Percentiles rank a stretch among this genome's conserved stretches.
Conservation (phyloP, 2,113 vertebrate species). For the Alethe diademata region DNA sequence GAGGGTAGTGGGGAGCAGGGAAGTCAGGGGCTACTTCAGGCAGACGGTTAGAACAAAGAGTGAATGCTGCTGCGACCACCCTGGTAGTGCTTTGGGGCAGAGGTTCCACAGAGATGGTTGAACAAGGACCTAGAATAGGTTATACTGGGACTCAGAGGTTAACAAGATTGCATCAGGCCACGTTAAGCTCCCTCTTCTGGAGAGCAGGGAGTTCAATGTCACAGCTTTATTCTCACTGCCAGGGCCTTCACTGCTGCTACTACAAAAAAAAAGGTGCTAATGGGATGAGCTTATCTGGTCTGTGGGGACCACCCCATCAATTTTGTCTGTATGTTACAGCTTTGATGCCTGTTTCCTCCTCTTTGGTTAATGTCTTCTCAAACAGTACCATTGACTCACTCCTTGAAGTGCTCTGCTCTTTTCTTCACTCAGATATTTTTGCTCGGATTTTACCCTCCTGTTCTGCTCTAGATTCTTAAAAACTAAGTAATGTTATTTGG, state of each 20-base stretch:
- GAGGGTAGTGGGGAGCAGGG: too few relatives aligned
- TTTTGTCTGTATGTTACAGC: not conserved
- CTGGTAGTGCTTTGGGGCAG: not conserved
- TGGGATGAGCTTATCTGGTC: not conserved
- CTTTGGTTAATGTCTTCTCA: not conserved
- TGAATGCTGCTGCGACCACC: fast-evolving
- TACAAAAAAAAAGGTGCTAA: not conserved
- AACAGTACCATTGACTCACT: not conserved
- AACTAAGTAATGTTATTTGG: not conserved
- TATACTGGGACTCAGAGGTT: not conserved
- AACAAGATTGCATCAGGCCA: not conserved
- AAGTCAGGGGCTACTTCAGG: not conserved
- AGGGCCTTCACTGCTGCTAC: not conserved
- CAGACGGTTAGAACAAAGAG: not conserved
- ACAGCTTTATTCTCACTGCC: not conserved
- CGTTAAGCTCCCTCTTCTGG: not conserved
- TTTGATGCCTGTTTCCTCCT: not conserved
- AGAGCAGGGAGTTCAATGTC: not conserved
- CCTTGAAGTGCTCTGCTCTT: not conserved
- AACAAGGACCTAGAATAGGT: not conserved
- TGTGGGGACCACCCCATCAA: fast-evolving
- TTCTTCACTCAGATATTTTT: not conserved
- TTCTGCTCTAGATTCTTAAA: not conserved
- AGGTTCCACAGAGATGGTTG: not conserved
- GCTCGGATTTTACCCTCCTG: not conserved